Base-by-base conservation (phyloP, 92 coral and sea anemone genomes). In the Montipora capitata region DNA sequence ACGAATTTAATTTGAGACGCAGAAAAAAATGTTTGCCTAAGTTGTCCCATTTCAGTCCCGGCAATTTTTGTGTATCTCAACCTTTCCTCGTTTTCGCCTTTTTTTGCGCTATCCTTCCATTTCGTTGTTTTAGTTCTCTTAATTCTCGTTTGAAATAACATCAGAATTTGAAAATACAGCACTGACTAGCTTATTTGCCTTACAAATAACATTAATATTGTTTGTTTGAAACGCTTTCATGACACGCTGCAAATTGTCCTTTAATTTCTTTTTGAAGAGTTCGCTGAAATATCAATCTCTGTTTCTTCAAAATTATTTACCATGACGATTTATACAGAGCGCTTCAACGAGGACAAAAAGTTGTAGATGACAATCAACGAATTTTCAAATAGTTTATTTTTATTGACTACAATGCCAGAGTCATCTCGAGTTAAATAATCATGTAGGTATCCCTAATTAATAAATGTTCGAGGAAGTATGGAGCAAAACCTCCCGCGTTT, bases 251-350 rank as follows among this genome's bases (percentile, higher is more conserved):
- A 45, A 83, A 83, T 44, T 57, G 57, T 72, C 42, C 71, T 72
- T 83, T 72, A 72, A 83, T 72, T 72, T 72, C 61, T 83, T 58
- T 81, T 20, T 59, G 17, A 72, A 83, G 87, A 68, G 68, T 68
- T 59, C 15, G 76, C 35, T 80, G 85, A 68, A 68, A 81, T 52
- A 52, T 68, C 71, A 71, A 48, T 68, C 12, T 76, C 40, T 44
- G 40, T 16, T 62, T 17, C 77, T 49, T 17, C 10, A 69, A 61
- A n/a, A 68, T 77, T 80, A 68, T 39, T 67, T n/a, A 16, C 76
- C 4, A 14, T 13, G 52, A 48, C 52, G 52, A 70, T 35, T 27
- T 49, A 17, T 64, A 16, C 16, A 64, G 44, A 2, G 48, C 13
- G 10, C 14, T 41, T 72, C 35, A 51, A 44, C 43, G 18, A 27